These are phyloP conservation scores for Carapus acus DNA, from an alignment of 2,797 vertebrate species.

Conservation along the genomic window DNA sequence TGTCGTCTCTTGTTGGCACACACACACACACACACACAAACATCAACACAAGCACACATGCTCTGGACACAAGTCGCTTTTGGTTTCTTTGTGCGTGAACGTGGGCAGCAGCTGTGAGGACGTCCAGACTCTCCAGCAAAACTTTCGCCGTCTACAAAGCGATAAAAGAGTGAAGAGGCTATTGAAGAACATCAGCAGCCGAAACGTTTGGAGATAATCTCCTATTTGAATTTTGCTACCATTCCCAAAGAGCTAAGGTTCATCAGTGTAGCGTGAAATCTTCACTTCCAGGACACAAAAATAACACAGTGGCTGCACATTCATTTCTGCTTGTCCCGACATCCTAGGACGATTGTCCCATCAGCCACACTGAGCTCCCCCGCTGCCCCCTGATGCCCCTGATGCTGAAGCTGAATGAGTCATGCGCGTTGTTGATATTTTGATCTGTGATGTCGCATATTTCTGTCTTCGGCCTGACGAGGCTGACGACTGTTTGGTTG, in stretches of 20 bases:
- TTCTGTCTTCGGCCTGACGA: slow-evolving; percentile 21
- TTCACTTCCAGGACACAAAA: slow-evolving; percentile 27
- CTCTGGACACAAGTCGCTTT: too few relatives aligned
- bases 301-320: slow-evolving; percentile 3
- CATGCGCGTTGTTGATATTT: slow-evolving; percentile 45
- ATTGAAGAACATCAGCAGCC: slow-evolving; percentile 10
- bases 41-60: too few relatives aligned
- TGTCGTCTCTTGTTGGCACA: background rate
- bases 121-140: background rate
- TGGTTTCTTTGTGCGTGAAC: background rate
- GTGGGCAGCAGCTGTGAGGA: background rate
- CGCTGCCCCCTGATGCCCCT: slow-evolving; percentile 28
- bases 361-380: slow-evolving; percentile 1
- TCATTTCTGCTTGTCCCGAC: slow-evolving; percentile 20
- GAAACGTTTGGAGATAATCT: slow-evolving; percentile 8
- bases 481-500: slow-evolving; percentile 26
- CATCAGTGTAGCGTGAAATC: slow-evolving; percentile 15
- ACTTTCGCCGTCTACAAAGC: too few relatives aligned
- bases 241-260: too few relatives aligned
- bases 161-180: too few relatives aligned
- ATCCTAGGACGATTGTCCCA: slow-evolving; percentile 18
- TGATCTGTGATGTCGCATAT: slow-evolving; percentile 49
- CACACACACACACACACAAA: too few relatives aligned
- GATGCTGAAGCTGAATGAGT: slow-evolving; percentile 28
- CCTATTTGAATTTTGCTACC: slow-evolving; percentile 14